Percentiles rank a stretch among this genome's conserved stretches.
phyloP scores from a whole-genome alignment of 1,140 invertebrate species.

The Papilio helenus region DNA sequence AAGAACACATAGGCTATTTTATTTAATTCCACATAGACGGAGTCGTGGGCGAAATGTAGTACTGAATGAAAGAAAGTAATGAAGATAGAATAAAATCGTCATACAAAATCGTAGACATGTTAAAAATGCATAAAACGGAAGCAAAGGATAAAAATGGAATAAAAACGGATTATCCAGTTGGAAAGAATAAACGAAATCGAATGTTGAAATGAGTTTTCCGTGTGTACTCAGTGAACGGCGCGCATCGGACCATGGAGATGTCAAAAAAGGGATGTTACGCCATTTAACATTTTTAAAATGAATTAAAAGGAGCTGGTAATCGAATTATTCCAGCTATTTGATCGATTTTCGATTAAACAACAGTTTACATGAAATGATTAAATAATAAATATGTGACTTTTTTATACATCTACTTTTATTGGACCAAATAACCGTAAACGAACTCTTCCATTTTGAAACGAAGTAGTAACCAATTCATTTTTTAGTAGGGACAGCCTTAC shows the following conservation, averaged over 20 bases:
- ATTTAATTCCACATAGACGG: too few relatives aligned
- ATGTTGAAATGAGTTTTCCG: slow-evolving; percentile 18
- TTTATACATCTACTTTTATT: too few relatives aligned
- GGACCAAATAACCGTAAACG: too few relatives aligned
- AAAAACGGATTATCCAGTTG: background rate
- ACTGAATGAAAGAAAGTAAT: background rate
- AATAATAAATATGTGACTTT: too few relatives aligned
- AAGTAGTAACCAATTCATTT: background rate
- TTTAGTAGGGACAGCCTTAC: slow-evolving; percentile 81
- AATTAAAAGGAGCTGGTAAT: background rate
- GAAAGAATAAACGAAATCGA: background rate
- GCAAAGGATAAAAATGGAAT: background rate
- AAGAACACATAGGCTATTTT: too few relatives aligned
- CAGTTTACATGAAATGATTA: background rate
- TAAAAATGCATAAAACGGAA: background rate
- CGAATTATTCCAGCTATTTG: background rate
- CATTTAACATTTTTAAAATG: background rate
- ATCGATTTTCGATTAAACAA: background rate
- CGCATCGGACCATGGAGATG: background rate
- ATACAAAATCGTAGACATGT: background rate
- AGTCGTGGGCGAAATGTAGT: too few relatives aligned
- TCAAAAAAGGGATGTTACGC: slow-evolving; percentile 12
- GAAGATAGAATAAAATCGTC: background rate
- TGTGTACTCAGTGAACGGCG: slow-evolving; percentile 2
- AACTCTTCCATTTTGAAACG: too few relatives aligned